A percentile compares a stretch with the other conserved stretches of the same genome.
Conservation (phyloP, 2,888 invertebrate species). For the Thecophora atra region DNA sequence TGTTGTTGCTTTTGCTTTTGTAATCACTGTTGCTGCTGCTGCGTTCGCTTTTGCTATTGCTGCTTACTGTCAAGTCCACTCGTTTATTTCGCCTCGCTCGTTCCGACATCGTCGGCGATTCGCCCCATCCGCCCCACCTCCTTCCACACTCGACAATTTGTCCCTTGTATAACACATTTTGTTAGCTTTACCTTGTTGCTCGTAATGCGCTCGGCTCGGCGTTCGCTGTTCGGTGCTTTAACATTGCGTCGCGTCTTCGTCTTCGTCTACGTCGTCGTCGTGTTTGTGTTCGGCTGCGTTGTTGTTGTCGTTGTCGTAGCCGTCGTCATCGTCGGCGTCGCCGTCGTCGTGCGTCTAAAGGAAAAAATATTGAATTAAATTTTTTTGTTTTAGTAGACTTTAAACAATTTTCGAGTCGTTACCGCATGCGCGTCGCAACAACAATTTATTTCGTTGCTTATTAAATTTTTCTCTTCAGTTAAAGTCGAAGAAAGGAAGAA, state of each 20-base stretch:
- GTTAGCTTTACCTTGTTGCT: constrained; percentile 7
- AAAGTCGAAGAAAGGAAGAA: background rate
- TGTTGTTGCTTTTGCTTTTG: background rate
- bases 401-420: constrained; percentile 65
- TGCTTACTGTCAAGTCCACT: constrained; percentile 39
- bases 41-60: constrained; percentile 36
- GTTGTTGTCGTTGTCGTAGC: constrained; percentile 7
- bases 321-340: constrained; percentile 1
- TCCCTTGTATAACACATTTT: constrained; percentile 8
- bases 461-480: background rate
- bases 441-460: constrained; percentile 15
- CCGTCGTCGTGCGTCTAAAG: constrained; percentile 51
- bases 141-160: constrained; percentile 8
- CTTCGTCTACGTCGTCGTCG: constrained; percentile 2
- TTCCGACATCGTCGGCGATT: too few relatives aligned
- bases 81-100: too few relatives aligned
- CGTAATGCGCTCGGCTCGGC: constrained; percentile 37
- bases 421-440: constrained; percentile 62
- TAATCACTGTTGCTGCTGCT: constrained; percentile 15
- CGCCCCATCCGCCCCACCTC: background rate
- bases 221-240: constrained; percentile 38
- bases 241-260: constrained; percentile 25
- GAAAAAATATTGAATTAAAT: constrained; percentile 63
- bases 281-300: too few relatives aligned
- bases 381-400: constrained; percentile 63